A percentile compares a stretch with the other conserved stretches of the same genome.
These are phyloP conservation scores for Oncorhynchus masou DNA, from an alignment of 2,113 vertebrate genomes.

Conservation along the genomic window DNA sequence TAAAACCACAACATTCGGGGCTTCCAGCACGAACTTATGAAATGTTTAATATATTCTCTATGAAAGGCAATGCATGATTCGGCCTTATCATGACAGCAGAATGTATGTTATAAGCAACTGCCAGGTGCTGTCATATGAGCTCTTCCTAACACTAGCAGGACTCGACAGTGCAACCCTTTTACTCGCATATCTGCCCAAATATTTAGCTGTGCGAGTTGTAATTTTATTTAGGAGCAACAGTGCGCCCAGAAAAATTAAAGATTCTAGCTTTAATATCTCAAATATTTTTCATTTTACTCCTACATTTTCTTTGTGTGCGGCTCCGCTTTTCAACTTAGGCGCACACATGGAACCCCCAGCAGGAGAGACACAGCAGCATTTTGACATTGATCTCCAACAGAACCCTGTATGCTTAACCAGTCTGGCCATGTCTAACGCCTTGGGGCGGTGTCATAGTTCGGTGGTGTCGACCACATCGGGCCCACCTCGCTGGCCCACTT, in stretches of 20 bases:
- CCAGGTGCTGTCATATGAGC: too few relatives aligned
- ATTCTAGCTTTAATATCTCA: too few relatives aligned
- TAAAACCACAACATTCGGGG: background rate
- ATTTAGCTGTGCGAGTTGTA: too few relatives aligned
- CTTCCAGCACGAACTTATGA: background rate
- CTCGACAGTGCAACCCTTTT: too few relatives aligned
- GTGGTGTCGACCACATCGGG: background rate
- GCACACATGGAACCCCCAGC: too few relatives aligned
- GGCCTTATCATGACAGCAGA: background rate
- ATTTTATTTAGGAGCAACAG: too few relatives aligned
- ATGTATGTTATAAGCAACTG: background rate
- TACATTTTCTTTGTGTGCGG: background rate
- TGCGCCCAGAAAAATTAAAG: too few relatives aligned
- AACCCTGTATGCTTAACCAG: background rate
- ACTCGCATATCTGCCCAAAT: too few relatives aligned
- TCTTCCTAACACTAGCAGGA: too few relatives aligned
- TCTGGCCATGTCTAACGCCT: background rate
- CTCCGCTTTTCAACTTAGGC: too few relatives aligned
- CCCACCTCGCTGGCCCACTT: conserved; percentile 1
- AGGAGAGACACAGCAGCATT: background rate
- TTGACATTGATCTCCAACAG: background rate
- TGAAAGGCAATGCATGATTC: background rate
- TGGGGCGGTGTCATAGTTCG: background rate
- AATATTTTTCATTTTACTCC: too few relatives aligned
- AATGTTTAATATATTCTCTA: background rate